Evolutionary conservation across 2,797 vertebrate genomes (phyloP).

Genomic region (Chloroceryle amazona): DNA sequence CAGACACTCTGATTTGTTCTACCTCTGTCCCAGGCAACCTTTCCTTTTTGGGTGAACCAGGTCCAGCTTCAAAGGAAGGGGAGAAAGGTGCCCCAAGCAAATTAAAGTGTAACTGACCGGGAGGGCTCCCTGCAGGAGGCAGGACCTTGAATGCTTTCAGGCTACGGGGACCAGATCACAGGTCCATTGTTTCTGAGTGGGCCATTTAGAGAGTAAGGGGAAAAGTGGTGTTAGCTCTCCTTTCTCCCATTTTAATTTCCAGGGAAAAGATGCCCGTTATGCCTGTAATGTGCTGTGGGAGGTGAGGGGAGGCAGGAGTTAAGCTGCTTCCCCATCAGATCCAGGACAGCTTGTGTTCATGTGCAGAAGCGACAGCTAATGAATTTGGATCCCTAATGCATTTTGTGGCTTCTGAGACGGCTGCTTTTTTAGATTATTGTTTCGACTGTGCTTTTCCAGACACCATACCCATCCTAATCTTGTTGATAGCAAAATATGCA

Average conservation of each 20-base stretch:
- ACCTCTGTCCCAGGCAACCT: neutral
- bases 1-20: neutral
- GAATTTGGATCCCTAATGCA: conserved; percentile 29
- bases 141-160: neutral
- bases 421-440: conserved; percentile 27
- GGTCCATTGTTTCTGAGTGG: neutral
- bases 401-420: conserved; percentile 36
- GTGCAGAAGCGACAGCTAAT: conserved; percentile 1
- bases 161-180: neutral
- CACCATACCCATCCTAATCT: neutral
- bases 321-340: neutral
- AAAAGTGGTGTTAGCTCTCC: neutral
- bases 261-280: neutral
- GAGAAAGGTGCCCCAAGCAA: neutral
- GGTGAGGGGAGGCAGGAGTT: neutral
- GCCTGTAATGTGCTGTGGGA: neutral
- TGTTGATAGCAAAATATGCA: neutral
- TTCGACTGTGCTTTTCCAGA: neutral
- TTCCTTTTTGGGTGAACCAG: neutral
- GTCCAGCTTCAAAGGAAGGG: neutral
- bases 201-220: neutral
- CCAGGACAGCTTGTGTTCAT: neutral
- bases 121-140: neutral
- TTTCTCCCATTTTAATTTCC: neutral
- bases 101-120: neutral